Conservation (phyloP, 2,888 invertebrate genomes). For the Hyles lineata region DNA sequence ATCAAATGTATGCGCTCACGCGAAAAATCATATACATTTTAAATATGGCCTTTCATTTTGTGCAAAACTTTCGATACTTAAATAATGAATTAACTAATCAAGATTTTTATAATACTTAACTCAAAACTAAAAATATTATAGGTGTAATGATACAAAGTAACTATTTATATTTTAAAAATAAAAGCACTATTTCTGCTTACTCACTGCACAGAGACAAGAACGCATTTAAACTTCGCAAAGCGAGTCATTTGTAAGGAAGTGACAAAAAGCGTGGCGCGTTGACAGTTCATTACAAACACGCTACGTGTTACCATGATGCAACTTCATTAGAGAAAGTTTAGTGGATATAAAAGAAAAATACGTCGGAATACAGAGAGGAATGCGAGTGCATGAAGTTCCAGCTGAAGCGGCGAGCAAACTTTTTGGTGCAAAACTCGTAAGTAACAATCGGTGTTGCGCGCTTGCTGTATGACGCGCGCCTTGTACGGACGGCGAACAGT, state of each 20-base stretch:
- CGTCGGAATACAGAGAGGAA: constrained; percentile 33
- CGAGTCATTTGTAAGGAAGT: background rate
- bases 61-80: too few relatives aligned
- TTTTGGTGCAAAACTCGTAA: constrained; percentile 54
- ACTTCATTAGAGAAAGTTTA: constrained; percentile 10
- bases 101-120: too few relatives aligned
- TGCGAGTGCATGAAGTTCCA: constrained; percentile 24
- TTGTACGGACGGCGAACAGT: constrained; percentile 8
- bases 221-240: constrained; percentile 6
- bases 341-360: constrained; percentile 40
- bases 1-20: background rate
- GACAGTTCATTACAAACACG: constrained; percentile 15
- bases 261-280: background rate
- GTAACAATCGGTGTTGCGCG: constrained; percentile 43
- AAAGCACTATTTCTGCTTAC: background rate
- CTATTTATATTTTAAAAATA: background rate
- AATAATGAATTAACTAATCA: too few relatives aligned
- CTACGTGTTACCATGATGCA: background rate
- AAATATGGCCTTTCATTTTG: background rate
- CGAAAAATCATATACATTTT: background rate
- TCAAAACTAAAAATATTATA: too few relatives aligned
- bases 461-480: constrained; percentile 18
- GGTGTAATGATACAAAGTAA: background rate
- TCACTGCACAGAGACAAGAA: background rate
- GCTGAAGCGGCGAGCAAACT: constrained; percentile 39